phyloP scores from a whole-genome alignment of 2,797 vertebrate genomes.

The Gila robusta region DNA sequence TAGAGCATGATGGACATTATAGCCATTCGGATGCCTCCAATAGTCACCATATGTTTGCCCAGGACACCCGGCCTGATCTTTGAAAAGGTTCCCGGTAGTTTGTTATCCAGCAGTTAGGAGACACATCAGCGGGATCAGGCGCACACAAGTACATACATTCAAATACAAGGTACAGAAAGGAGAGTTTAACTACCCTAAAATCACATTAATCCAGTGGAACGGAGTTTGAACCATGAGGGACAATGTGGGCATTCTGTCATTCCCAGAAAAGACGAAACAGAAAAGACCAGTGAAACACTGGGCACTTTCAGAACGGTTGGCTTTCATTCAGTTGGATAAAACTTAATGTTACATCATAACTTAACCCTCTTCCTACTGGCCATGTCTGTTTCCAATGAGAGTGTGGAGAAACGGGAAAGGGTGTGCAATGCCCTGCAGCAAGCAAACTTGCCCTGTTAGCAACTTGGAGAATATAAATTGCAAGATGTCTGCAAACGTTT shows the following conservation, averaged over 20 bases:
- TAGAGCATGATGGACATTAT: constrained; percentile 46
- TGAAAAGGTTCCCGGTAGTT: constrained; percentile 36
- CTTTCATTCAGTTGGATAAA: constrained; percentile 61
- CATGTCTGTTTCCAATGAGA: constrained; percentile 13
- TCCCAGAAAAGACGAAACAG: constrained; percentile 39
- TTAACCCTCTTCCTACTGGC: constrained; percentile 58
- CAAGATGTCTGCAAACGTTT: constrained; percentile 54
- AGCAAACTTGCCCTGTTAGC: constrained; percentile 55
- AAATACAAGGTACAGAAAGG: constrained; percentile 37
- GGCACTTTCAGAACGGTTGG: constrained; percentile 57
- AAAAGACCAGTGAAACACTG: constrained; percentile 47
- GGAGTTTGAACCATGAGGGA: constrained; percentile 44
- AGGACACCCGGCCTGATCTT: constrained; percentile 29
- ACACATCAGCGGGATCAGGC: not conserved
- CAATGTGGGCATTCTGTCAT: constrained; percentile 52
- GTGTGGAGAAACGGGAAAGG: not conserved
- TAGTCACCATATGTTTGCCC: constrained; percentile 44
- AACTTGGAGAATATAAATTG: constrained; percentile 51
- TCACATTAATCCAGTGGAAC: constrained; percentile 44
- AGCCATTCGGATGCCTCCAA: constrained; percentile 45
- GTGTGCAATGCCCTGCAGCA: constrained; percentile 17
- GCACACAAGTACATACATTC: constrained; percentile 3
- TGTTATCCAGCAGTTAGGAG: constrained; percentile 48
- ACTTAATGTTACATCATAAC: constrained; percentile 71
- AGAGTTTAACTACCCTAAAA: constrained; percentile 49